These are phyloP conservation scores for Drosophila buzzatii DNA, from an alignment of 2,888 invertebrate genomes.

Conservation along the genomic window DNA sequence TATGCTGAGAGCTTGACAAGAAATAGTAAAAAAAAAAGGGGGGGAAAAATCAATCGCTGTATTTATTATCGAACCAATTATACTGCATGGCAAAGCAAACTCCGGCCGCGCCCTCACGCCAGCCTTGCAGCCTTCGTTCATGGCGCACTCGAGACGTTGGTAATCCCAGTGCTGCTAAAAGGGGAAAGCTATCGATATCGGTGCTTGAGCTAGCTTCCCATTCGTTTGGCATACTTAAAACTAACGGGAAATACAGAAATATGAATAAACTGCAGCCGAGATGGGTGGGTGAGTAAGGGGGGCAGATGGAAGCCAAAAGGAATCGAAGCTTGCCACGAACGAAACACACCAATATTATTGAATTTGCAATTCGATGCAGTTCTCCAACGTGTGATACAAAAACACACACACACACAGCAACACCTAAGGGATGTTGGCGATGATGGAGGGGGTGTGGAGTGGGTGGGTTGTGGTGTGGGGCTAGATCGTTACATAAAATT, in stretches of 20 bases:
- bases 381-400: slow-evolving; percentile 29
- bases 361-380: slow-evolving; percentile 60
- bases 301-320: neutral
- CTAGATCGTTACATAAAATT: slow-evolving; percentile 68
- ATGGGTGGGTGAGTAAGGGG: neutral
- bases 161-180: neutral
- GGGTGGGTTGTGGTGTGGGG: neutral
- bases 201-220: slow-evolving; percentile 61
- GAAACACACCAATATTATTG: slow-evolving; percentile 55
- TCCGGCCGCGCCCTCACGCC: neutral
- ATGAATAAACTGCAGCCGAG: slow-evolving; percentile 62
- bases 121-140: slow-evolving; percentile 7
- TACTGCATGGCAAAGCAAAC: slow-evolving; percentile 33
- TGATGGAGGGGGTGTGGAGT: neutral
- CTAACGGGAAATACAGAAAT: slow-evolving; percentile 71
- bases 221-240: slow-evolving; percentile 76
- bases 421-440: neutral
- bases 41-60: slow-evolving; percentile 62
- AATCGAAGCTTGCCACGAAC: slow-evolving; percentile 30
- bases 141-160: slow-evolving; percentile 61
- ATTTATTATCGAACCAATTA: slow-evolving; percentile 79
- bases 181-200: slow-evolving; percentile 11
- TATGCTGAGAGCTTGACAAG: slow-evolving; percentile 10
- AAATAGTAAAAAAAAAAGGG: slow-evolving; percentile 16
- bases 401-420: no score